Conservation (phyloP, 2,888 invertebrate genomes). For the Desoria tigrina region DNA sequence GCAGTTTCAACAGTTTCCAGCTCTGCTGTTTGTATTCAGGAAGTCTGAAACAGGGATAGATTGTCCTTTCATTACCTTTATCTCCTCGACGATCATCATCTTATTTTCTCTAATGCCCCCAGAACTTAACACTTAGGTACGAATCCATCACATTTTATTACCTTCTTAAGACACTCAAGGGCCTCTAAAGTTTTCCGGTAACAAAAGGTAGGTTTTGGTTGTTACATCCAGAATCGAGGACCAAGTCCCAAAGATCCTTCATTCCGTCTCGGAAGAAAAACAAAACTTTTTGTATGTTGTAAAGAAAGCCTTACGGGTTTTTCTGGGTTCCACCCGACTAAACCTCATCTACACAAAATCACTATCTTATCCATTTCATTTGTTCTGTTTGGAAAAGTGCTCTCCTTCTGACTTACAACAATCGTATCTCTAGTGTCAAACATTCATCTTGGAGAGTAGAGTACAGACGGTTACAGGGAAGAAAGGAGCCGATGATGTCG, state of each 20-base stretch:
- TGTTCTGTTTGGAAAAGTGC: conserved; percentile 13
- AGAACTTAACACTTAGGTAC: conserved; percentile 18
- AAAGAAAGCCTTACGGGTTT: conserved; percentile 9
- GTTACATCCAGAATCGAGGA: too few species aligned
- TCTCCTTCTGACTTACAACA: conserved; percentile 18
- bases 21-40: too few species aligned
- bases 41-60: too few species aligned
- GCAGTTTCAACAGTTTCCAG: too few species aligned
- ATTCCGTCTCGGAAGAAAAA: conserved; percentile 10
- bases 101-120: conserved; percentile 12
- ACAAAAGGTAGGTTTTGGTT: conserved; percentile 2
- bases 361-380: conserved; percentile 8
- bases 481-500: too few species aligned
- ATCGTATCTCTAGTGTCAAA: conserved; percentile 10
- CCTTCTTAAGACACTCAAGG: conserved; percentile 19
- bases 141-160: conserved; percentile 22
- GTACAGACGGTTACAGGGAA: too few species aligned
- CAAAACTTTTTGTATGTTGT: conserved; percentile 11
- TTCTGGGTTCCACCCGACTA: background rate
- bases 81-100: conserved; percentile 1
- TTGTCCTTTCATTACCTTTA: conserved; percentile 15
- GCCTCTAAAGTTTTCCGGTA: conserved; percentile 1
- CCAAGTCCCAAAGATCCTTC: background rate
- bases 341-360: background rate
- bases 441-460: conserved; percentile 7